Evolutionary conservation across 2,888 invertebrate genomes (phyloP), one percentile per base, ranked within the genome.

Genomic region (Chouioia cunea): DNA sequence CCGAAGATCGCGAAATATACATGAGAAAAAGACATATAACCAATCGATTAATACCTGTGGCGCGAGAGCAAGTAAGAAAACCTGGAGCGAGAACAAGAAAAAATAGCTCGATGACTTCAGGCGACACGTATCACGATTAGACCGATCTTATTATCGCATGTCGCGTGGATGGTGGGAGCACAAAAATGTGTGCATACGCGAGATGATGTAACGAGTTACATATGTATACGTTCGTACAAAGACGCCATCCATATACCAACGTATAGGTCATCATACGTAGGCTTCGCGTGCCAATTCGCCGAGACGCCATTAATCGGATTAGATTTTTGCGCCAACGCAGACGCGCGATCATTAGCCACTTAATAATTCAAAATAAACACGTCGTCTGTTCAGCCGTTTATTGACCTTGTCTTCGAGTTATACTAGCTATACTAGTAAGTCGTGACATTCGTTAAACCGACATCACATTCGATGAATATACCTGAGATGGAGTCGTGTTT

Each of bases 391-490:
- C 65, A 70, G 65, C 59, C 59, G 54, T 60, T 70, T 70, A 60
- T 65, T 70, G 65, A 70, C 70, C 70, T 70, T 70, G 70, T 65
- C 70, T 70, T 62, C 62, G 54, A 15, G 47, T 59, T 53, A 67
- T 22, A 23, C 23, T 12, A 15, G 20, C n/a, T n/a, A n/a, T n/a
- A 1, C 2, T 12, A 27, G 3, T 27, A 27, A n/a, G n/a, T n/a
- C n/a, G n/a, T n/a, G 27, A 27, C 27, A 6, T 27, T 3, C 27
- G 27, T 27, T 6, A 27, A 27, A 27, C 27, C 27, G 6, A 27
- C 27, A 27, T 27, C 6, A 27, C 27, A 6, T 27, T 27, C 27
- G 6, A 27, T 27, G 27, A 6, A 27, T 27, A 27, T 6, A 4
- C 6, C 27, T 27, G 4, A 27, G 27, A 27, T 27, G 3, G 4